Evolutionary conservation across 1,140 invertebrate genomes (phyloP), one percentile per base, ranked within the genome.

Genomic region (Pseudoatta argentina): DNA sequence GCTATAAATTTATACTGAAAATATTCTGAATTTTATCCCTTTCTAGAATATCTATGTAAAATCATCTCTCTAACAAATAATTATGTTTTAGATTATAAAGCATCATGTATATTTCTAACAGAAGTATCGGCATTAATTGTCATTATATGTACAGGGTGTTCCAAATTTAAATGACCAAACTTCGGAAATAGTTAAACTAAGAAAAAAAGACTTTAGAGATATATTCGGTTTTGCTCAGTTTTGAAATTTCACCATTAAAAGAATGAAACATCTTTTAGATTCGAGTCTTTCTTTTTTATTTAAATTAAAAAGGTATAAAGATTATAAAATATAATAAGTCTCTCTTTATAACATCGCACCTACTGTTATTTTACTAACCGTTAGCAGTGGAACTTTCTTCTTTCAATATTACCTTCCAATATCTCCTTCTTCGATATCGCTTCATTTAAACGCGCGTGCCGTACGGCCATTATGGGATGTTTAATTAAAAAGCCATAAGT

Each of bases 401-500:
- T 27, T 24, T 61, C 71, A 21, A 51, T 76, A 73, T 71, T 57
- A 30, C 14, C 57, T 34, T 34, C 30, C 30, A 34, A 59, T 66
- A 76, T 69, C 30, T 48, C 27, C 5, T n/a, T 39, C 51, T 81
- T 88, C 78, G 67, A 87, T 87, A 75, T 71, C 55, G 34, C 82
- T 61, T 59, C 61, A 51, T 77, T 16, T 79, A 21, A 24, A 34
- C 53, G 48, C 53, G 53, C 73, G 30, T 64, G 66, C 24, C n/a
- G 30, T 34, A 21, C 24, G 8, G 16, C 48, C 57, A 85, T 89
- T 89, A 78, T 59, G 27, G 12, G 59, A 86, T 55, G 48, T 89
- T 86, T 89, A 82, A 89, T 89, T 87, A 83, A 89, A 89, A 82
- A 61, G 55, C 48, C 27, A 63, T 59, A n/a, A 51, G 16, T 44